phyloP scores from a whole-genome alignment of 2,113 vertebrate genomes.

The Aphyosemion australe region DNA sequence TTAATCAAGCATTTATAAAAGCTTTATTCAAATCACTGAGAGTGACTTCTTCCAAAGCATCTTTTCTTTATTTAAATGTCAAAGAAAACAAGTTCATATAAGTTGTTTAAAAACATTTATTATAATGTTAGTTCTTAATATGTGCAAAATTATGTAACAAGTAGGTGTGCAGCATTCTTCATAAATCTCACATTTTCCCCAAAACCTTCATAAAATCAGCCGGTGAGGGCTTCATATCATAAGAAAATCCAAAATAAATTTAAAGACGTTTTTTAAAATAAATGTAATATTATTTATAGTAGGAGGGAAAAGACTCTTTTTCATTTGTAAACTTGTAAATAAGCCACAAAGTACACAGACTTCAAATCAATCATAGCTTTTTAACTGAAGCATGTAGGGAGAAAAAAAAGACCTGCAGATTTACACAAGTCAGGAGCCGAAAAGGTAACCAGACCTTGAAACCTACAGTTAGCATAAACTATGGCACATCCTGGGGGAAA shows the following conservation, averaged over 20 bases:
- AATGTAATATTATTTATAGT: neutral
- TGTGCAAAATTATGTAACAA: neutral
- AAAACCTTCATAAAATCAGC: neutral
- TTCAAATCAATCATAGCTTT: neutral
- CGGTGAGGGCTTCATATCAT: neutral
- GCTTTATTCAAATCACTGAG: no score
- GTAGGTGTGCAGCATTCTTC: neutral
- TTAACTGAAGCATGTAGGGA: neutral
- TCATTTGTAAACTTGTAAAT: neutral
- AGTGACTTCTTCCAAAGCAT: no score
- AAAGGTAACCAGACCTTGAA: slow-evolving; percentile 4
- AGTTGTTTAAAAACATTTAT: no score
- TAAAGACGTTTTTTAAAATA: no score
- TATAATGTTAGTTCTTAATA: neutral
- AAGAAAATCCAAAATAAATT: no score
- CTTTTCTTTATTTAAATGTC: no score
- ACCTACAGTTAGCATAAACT: neutral
- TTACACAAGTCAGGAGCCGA: neutral
- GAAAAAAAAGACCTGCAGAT: neutral
- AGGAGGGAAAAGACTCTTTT: neutral
- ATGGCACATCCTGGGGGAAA: neutral
- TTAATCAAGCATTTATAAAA: no score
- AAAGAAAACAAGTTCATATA: no score
- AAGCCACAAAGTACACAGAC: neutral
- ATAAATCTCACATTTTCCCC: neutral